Conservation (phyloP, 2,113 vertebrate species). For the Gadus macrocephalus region DNA sequence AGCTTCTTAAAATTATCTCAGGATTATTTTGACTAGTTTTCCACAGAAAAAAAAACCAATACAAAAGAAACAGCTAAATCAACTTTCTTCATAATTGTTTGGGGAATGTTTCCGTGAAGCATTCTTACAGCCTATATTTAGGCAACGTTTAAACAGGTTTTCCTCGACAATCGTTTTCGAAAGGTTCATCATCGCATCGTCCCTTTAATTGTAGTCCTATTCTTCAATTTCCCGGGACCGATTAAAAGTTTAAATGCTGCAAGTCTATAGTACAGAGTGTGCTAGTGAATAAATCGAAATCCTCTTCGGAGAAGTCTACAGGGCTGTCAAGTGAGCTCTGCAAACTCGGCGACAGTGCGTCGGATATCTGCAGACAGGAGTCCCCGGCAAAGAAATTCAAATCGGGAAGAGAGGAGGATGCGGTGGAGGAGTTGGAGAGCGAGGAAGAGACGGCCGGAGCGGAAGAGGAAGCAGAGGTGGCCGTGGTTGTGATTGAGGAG, state of each 20-base stretch:
- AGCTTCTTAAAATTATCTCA: constrained; percentile 20
- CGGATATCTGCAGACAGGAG: constrained; percentile 73
- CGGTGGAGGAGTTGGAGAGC: constrained; percentile 67
- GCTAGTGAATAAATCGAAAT: constrained; percentile 90
- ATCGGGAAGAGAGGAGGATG: constrained; percentile 73
- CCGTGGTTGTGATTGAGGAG: constrained; percentile 47
- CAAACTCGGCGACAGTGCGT: constrained; percentile 72
- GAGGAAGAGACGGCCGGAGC: constrained; percentile 47
- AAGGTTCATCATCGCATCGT: constrained; percentile 48
- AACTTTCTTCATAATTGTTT: constrained; percentile 32
- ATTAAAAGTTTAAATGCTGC: constrained; percentile 81
- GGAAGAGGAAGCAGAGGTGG: constrained; percentile 9
- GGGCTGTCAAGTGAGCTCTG: constrained; percentile 82
- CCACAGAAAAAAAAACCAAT: constrained; percentile 29
- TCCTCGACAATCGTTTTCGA: constrained; percentile 8
- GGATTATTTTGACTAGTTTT: constrained; percentile 24
- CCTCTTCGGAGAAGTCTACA: constrained; percentile 87
- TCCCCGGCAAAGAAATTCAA: constrained; percentile 80
- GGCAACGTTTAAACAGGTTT: constrained; percentile 11
- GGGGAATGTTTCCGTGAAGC: constrained; percentile 66
- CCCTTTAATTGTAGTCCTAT: constrained; percentile 21
- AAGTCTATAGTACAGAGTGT: constrained; percentile 89
- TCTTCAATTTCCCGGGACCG: neutral
- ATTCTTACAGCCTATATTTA: constrained; percentile 23
- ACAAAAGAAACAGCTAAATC: constrained; percentile 17